phyloP scores from a whole-genome alignment of 2,888 invertebrate species.

The Scotopteryx bipunctaria region DNA sequence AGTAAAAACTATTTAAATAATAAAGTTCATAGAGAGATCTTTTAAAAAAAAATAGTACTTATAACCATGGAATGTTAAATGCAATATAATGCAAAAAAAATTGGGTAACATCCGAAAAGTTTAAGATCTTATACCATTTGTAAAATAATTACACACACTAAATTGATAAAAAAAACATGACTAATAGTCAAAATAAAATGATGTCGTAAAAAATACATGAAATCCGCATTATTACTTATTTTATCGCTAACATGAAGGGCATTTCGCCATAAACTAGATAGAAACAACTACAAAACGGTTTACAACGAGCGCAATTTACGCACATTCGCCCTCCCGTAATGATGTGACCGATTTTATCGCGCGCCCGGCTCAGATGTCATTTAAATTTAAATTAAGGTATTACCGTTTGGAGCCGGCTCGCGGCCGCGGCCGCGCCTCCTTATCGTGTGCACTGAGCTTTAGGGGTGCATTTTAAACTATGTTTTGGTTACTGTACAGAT shows the following conservation, averaged over 20 bases:
- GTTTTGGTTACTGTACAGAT: constrained; percentile 29
- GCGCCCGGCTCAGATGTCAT: constrained; percentile 68
- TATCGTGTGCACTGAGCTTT: constrained; percentile 48
- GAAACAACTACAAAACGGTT: constrained; percentile 14
- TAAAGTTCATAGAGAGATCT: too few species aligned
- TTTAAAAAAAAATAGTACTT: too few species aligned
- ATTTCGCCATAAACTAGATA: constrained; percentile 14
- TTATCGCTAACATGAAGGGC: constrained; percentile 6
- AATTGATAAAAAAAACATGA: not conserved
- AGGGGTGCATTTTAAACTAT: constrained; percentile 59
- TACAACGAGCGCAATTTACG: constrained; percentile 18
- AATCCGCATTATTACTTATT: not conserved
- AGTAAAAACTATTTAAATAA: too few species aligned
- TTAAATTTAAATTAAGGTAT: constrained; percentile 83
- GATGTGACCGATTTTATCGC: constrained; percentile 61
- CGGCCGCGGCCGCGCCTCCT: constrained; percentile 47
- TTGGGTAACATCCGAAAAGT: too few species aligned
- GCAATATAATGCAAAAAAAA: too few species aligned
- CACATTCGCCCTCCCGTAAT: constrained; percentile 40
- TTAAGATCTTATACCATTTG: too few species aligned
- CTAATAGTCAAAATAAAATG: not conserved
- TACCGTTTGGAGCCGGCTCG: constrained; percentile 51
- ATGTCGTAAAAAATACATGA: not conserved
- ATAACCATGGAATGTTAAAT: too few species aligned
- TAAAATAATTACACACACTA: not conserved